Base-by-base conservation (phyloP, 2,888 invertebrate species). In the Augiades crinisus region DNA sequence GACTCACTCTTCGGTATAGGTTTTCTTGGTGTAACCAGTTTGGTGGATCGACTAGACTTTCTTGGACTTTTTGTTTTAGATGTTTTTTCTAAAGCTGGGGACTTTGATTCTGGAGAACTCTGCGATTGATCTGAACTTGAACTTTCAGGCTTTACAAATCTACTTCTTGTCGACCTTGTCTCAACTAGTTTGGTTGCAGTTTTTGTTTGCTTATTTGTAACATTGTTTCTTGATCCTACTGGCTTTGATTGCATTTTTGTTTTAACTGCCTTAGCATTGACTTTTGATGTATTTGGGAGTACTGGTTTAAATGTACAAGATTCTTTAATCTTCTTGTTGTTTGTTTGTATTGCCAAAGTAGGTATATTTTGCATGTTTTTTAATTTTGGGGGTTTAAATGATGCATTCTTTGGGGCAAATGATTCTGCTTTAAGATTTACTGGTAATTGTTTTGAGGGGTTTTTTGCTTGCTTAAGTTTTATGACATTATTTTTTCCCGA, bases 401-500 rank as follows among this genome's bases (percentile, higher is more conserved):
- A 58, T 10, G 92, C 87, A 76, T 91, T 84, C 47, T 67, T 68
- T 0, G 92, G 92, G 6, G 92, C 92, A 75, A 92, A 91, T 0
- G 90, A 90, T 24, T 69, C 22, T 6, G 17, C 56, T 21, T 62
- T 43, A 8, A n/a, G 7, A 24, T 24, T 27, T 27, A 4, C 2
- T 40, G 10, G 7, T 46, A 49, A 37, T 7, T 8, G 13, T 17
- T 12, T 51, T 24, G 49, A 8, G 12, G 7, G 2, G 3, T 49
- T 58, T 61, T 13, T 38, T 7, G 38, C 22, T 5, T 16, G 1
- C 22, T 58, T 60, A 7, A 36, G 22, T n/a, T 50, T 41, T 47
- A 54, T 61, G 7, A 24, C 30, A 10, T 51, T 50, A n/a, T 34
- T 60, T 37, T 57, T 75, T 1, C 70, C 56, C 0, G 77, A 47